Base-by-base conservation (phyloP, 2,797 vertebrate species). In the Falco biarmicus region DNA sequence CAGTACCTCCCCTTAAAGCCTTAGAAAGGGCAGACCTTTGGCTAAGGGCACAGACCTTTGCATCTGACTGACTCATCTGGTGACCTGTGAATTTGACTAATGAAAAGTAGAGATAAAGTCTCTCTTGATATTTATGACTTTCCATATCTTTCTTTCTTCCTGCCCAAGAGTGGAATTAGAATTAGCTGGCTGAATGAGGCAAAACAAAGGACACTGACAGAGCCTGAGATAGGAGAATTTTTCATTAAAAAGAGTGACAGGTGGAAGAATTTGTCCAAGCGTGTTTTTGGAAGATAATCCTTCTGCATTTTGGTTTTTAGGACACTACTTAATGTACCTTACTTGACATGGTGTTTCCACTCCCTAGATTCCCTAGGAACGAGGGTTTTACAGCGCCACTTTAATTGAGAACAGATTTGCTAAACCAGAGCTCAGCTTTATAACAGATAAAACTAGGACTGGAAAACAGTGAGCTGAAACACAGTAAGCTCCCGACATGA, bases 171-270 rank as follows among this genome's bases (percentile, higher is more conserved):
- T 41, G 66, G 91, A 86, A 91, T 91, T 60, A 43, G 82, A 95
- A 95, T 91, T 26, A 66, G 83, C 10, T 73, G 91, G 24, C 34
- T 87, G 93, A 83, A 69, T 78, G 28, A 80, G 59, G 87, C 59
- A 18, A 61, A 81, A 81, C 87, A 90, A 93, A 90, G 65, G 83
- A 32, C 14, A 2, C 4, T 22, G 80, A 20, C 57, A 17, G 73
- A 53, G 65, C 5, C 51, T 3, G 66, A 85, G 87, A 84, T 61
- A 81, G 94, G 83, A 73, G 45, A 18, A 18, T 59, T 71, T 94
- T 82, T 92, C 92, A 93, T 91, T 95, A 94, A 69, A 26, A 54
- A 66, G 90, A 93, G 74, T 86, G 93, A 68, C 93, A 84, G 89
- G 61, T 51, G 66, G 69, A 71, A 87, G 80, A 70, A 66, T 53